A percentile compares a stretch with the other conserved stretches of the same genome.
phyloP scores from a whole-genome alignment of 2,113 vertebrate species.

The Heterotilapia buettikoferi region DNA sequence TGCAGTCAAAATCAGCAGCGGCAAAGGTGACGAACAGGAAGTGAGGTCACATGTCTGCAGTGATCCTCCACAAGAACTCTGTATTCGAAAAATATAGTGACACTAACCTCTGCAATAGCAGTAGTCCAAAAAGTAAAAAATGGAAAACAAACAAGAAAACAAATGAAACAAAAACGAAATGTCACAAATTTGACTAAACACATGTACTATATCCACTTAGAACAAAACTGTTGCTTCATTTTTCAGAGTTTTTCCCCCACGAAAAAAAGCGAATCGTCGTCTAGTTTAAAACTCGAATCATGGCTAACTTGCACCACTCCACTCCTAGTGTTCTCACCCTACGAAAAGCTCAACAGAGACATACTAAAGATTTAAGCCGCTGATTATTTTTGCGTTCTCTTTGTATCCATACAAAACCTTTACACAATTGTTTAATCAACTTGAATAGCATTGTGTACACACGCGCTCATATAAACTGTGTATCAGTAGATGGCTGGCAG shows the following conservation, averaged over 20 bases:
- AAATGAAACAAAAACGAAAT: background rate
- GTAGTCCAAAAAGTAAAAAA: background rate
- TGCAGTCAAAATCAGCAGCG: background rate
- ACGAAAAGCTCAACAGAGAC: background rate
- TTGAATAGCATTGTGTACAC: background rate
- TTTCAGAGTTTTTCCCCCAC: background rate
- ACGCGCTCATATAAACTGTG: background rate
- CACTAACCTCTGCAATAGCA: background rate
- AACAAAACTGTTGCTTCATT: background rate
- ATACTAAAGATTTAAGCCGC: background rate
- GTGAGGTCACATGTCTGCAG: background rate
- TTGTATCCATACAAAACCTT: background rate
- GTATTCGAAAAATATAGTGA: background rate
- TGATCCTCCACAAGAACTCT: background rate
- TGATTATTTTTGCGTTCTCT: background rate
- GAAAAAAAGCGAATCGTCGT: background rate
- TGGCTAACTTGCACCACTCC: background rate
- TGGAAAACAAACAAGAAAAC: background rate
- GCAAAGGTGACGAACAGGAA: background rate
- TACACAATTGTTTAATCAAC: background rate
- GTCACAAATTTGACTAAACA: background rate
- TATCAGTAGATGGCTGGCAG: conserved; percentile 11
- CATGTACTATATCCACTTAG: background rate
- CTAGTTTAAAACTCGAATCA: background rate
- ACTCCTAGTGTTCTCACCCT: background rate